Percentiles rank a stretch among this genome's conserved stretches.
Evolutionary conservation across 2,797 vertebrate species (phyloP).

Genomic region (Enteromius anoplus): DNA sequence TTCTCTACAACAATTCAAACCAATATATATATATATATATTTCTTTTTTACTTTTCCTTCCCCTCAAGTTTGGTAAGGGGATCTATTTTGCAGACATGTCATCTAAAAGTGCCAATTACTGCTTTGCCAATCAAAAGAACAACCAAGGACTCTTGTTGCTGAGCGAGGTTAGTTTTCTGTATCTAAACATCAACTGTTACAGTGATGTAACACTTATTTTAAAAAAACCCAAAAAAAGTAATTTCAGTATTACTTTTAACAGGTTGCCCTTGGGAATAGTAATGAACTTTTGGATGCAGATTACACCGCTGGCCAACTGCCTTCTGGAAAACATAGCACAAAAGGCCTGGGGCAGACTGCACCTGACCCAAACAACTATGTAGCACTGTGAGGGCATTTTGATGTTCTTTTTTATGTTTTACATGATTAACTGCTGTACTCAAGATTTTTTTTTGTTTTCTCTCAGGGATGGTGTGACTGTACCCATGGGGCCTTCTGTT

Average conservation of each 20-base stretch:
- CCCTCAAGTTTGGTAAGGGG: constrained; percentile 88
- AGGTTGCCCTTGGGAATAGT: constrained; percentile 90
- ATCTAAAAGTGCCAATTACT: constrained; percentile 94
- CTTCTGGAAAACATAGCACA: constrained; percentile 85
- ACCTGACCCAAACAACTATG: constrained; percentile 74
- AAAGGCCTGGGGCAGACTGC: constrained; percentile 86
- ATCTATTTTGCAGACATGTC: constrained; percentile 96
- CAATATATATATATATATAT: background rate
- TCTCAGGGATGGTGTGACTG: constrained; percentile 75
- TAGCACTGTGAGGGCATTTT: constrained; percentile 76
- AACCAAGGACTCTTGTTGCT: constrained; percentile 82
- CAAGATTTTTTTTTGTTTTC: background rate
- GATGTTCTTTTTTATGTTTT: background rate
- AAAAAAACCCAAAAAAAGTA: background rate
- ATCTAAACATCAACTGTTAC: background rate
- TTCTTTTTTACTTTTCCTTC: constrained; percentile 8
- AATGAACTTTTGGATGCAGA: constrained; percentile 84
- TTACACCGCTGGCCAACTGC: constrained; percentile 80
- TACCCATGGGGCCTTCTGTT: constrained; percentile 83
- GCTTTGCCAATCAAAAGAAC: constrained; percentile 80
- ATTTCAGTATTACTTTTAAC: constrained; percentile 20
- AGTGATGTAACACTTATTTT: background rate
- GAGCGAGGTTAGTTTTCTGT: constrained; percentile 78
- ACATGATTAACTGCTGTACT: background rate
- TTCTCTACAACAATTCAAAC: background rate